phyloP scores from a whole-genome alignment of 2,113 vertebrate genomes.

The Phalacrocorax brasilianus region DNA sequence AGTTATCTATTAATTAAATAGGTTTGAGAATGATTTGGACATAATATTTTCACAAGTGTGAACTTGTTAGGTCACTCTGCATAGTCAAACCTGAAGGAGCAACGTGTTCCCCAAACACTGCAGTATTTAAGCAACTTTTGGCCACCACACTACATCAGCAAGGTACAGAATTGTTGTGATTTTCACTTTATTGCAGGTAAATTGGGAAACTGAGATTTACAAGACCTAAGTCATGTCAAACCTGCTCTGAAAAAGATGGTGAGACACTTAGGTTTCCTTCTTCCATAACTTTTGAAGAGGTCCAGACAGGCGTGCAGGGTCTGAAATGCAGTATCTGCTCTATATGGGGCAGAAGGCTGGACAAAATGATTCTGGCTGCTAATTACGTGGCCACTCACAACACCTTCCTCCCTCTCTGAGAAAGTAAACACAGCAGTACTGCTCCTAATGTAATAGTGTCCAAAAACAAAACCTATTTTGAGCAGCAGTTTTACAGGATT shows the following conservation, averaged over 20 bases:
- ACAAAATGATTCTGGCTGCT: background rate
- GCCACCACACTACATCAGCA: background rate
- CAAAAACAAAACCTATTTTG: background rate
- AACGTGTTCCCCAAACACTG: background rate
- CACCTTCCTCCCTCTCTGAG: background rate
- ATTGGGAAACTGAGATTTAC: background rate
- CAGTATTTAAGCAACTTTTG: background rate
- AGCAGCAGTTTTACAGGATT: background rate
- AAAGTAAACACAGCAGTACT: background rate
- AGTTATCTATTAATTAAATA: background rate
- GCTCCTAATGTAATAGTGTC: background rate
- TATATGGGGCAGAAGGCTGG: background rate
- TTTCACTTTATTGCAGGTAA: background rate
- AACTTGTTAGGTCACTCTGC: background rate
- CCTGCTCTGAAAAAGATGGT: background rate
- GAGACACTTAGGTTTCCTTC: background rate
- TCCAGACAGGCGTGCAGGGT: fast-evolving
- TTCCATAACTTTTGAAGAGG: background rate
- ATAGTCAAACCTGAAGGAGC: background rate
- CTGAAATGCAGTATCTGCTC: background rate
- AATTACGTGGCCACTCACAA: fast-evolving
- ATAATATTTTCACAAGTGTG: background rate
- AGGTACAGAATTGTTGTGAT: background rate
- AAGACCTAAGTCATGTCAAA: background rate
- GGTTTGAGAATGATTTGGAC: background rate